A percentile compares a stretch with the other conserved stretches of the same genome.
phyloP scores from a whole-genome alignment of 1,140 invertebrate genomes.

The Drosophila virilis region DNA sequence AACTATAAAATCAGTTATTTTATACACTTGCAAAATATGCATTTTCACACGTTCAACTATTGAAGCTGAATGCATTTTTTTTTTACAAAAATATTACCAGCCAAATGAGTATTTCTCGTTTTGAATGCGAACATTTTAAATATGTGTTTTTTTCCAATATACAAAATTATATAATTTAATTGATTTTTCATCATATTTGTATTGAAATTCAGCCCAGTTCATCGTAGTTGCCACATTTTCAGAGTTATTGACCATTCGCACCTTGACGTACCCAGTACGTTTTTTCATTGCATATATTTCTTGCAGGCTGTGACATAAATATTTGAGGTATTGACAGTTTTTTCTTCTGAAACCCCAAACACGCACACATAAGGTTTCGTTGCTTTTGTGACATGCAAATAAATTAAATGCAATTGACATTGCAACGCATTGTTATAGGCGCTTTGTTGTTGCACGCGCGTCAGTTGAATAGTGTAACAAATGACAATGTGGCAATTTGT shows the following conservation, averaged over 20 bases:
- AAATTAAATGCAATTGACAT: conserved; percentile 69
- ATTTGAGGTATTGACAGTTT: conserved; percentile 64
- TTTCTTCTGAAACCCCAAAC: conserved; percentile 63
- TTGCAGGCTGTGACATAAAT: conserved; percentile 52
- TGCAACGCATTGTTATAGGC: conserved; percentile 24
- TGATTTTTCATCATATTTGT: too few species aligned
- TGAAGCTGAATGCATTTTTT: too few species aligned
- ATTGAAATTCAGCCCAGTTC: too few species aligned
- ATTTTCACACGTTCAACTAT: too few species aligned
- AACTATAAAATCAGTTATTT: too few species aligned
- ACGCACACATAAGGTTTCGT: conserved; percentile 44
- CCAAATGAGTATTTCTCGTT: too few species aligned
- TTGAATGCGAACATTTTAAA: too few species aligned
- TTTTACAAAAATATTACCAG: too few species aligned
- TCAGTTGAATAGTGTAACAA: conserved; percentile 54
- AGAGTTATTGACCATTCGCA: background rate
- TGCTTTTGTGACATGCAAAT: conserved; percentile 52
- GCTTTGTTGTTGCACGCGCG: conserved; percentile 15
- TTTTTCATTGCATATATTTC: conserved; percentile 35
- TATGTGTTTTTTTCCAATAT: too few species aligned
- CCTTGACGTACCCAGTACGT: background rate
- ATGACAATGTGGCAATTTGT: conserved; percentile 77
- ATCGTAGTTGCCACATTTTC: too few species aligned
- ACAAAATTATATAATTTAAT: too few species aligned
- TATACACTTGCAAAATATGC: too few species aligned